These are phyloP conservation scores for Sialis fuliginosa DNA, from an alignment of 2,888 invertebrate genomes.

Conservation along the genomic window DNA sequence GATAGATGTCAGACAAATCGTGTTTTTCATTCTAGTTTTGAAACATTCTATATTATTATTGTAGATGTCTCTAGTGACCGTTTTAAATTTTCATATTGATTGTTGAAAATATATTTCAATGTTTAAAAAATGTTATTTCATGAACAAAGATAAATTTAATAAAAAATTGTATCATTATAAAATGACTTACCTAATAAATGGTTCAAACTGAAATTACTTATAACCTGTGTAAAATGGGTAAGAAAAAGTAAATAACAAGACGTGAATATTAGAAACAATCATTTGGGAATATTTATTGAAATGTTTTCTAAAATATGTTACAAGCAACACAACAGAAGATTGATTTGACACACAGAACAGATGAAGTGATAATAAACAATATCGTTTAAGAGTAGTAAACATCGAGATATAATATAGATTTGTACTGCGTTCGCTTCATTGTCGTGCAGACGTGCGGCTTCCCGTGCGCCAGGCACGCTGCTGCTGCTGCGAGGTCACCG, in stretches of 20 bases:
- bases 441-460: background rate
- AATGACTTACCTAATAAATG: too few relatives aligned
- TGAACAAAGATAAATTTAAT: too few relatives aligned
- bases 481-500: too few relatives aligned
- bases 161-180: too few relatives aligned
- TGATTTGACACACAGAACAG: slow-evolving; percentile 21
- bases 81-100: too few relatives aligned
- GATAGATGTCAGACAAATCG: too few relatives aligned
- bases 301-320: slow-evolving; percentile 22
- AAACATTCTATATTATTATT: too few relatives aligned
- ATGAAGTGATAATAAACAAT: slow-evolving; percentile 15
- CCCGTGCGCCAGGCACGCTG: too few relatives aligned
- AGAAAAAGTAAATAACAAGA: background rate
- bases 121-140: too few relatives aligned
- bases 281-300: slow-evolving; percentile 18
- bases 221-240: background rate
- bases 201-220: background rate
- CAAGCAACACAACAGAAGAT: slow-evolving; percentile 27
- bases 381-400: slow-evolving; percentile 8
- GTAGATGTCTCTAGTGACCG: too few relatives aligned
- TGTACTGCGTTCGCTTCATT: background rate
- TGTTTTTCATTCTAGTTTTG: too few relatives aligned
- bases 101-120: too few relatives aligned
- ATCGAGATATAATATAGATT: slow-evolving; percentile 4
- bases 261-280: background rate